These are phyloP conservation scores for Microtus richardsoni DNA, from an alignment of 2,113 vertebrate genomes.

Conservation along the genomic window DNA sequence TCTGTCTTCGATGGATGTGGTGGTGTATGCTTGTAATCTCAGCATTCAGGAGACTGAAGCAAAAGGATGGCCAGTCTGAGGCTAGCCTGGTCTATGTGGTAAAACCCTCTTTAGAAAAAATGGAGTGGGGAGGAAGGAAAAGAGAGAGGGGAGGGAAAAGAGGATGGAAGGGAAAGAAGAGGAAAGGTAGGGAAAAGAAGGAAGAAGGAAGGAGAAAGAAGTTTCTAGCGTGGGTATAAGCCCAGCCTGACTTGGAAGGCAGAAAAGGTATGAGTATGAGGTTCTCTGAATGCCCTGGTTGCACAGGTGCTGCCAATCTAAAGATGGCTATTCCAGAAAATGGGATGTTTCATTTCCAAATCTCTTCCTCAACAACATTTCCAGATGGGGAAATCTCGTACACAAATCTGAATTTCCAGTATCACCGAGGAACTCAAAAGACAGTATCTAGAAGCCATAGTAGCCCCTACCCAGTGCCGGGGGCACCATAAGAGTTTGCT, in stretches of 20 bases:
- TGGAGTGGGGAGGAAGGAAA: rapidly evolving
- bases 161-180: neutral
- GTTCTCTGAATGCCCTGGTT: rapidly evolving
- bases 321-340: neutral
- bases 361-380: neutral
- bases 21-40: neutral
- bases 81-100: neutral
- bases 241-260: neutral
- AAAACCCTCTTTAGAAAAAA: neutral
- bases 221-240: neutral
- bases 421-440: neutral
- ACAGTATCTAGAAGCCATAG: neutral
- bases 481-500: neutral
- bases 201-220: neutral
- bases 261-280: neutral
- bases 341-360: neutral
- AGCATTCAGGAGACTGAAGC: neutral
- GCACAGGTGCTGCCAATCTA: rapidly evolving
- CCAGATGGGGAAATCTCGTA: neutral
- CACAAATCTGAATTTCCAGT: neutral
- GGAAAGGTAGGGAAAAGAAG: neutral
- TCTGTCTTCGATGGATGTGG: neutral
- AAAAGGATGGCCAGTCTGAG: no score
- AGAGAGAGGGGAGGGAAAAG: no score
- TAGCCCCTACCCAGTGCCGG: rapidly evolving